Base-by-base conservation (phyloP, 1,140 invertebrate species). In the Hyphantria cunea region DNA sequence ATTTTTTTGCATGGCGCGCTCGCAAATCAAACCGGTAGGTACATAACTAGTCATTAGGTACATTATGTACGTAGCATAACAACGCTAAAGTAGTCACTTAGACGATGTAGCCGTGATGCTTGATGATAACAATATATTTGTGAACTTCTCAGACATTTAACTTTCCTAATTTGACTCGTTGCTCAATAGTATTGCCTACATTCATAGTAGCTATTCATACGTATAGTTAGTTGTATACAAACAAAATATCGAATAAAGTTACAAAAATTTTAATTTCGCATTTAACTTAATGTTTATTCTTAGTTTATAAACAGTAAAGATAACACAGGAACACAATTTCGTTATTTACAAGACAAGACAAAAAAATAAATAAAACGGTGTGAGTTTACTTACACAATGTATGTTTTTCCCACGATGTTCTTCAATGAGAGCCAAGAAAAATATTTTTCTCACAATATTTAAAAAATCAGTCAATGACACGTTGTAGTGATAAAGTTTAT, bases 21-120 rank as follows among this genome's bases (percentile, higher is more conserved):
- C 82, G 69, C 78, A 81, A 82, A 82, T 83, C 72, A 76, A 86
- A 85, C 86, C 84, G 80, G 86, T 89, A 83, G 70, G 76, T 83
- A 82, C 25, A 9, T 60, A 60, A 63, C 48, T 51, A 65, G 37
- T 65, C n/a, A 39, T 9, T 7, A 48, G 58, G 51, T 64, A 64
- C 62, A 58, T 64, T 65, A 62, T 49, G 34, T 58, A 61, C 37
- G 8, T 53, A 63, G 33, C 37, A 60, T 44, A 42, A 34, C 47
- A 51, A 37, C 48, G 14, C 31, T 49, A 58, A 49, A 1, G 45
- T 49, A 49, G 42, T 0, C 31, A n/a, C 53, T 45, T 3, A 47
- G 41, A 15, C 39, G 41, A 55, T 55, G 31, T 5, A 15, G 31
- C 12, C 11, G 14, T 55, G 37, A 54, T 54, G 51, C n/a, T 15